These are phyloP conservation scores for Thamnophis sirtalis DNA, from an alignment of 2,113 vertebrate genomes.

Conservation along the genomic window DNA sequence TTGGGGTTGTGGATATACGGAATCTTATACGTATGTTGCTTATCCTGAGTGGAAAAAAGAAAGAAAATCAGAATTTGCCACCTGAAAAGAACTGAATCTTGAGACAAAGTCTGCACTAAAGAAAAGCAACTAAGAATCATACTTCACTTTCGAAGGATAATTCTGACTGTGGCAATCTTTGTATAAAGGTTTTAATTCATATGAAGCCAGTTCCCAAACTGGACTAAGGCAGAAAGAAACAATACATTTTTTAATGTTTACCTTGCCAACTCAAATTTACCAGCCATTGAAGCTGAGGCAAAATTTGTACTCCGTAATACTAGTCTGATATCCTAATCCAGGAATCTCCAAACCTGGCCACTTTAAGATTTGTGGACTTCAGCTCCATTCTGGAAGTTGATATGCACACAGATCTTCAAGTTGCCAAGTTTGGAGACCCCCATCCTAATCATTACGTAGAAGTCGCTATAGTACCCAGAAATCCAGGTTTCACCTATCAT, in stretches of 20 bases:
- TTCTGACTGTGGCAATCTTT: neutral
- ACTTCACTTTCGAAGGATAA: neutral
- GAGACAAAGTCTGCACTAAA: neutral
- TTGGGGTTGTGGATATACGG: neutral
- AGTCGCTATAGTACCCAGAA: neutral
- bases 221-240: neutral
- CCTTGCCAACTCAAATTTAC: neutral
- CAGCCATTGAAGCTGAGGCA: neutral
- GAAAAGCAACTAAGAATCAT: neutral
- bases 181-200: neutral
- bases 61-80: neutral
- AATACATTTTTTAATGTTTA: neutral
- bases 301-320: neutral
- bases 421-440: neutral
- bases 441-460: neutral
- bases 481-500: neutral
- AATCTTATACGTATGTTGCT: neutral
- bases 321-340: neutral
- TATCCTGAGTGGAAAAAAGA: neutral
- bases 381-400: neutral
- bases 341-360: neutral
- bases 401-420: neutral
- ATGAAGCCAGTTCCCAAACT: neutral
- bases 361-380: neutral
- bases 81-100: neutral